These are phyloP conservation scores for Aphodius sticticus DNA, from an alignment of 2,888 invertebrate genomes.

Conservation along the genomic window DNA sequence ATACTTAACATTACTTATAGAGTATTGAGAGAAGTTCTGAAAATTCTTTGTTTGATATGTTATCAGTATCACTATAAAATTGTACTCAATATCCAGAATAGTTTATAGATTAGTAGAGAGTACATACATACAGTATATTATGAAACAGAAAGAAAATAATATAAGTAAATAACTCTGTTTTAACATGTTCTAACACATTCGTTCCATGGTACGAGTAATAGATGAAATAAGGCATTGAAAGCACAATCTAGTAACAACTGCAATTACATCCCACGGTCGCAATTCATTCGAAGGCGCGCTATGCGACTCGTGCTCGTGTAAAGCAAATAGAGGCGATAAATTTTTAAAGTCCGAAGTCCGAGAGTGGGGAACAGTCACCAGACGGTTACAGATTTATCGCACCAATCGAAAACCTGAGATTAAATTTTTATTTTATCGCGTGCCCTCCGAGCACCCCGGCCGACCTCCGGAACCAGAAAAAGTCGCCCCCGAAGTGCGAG, in stretches of 20 bases:
- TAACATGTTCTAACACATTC: too few species aligned
- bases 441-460: background rate
- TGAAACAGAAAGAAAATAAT: too few species aligned
- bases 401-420: constrained; percentile 34
- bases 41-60: too few species aligned
- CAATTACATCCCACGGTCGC: background rate
- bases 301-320: constrained; percentile 12
- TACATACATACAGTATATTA: too few species aligned
- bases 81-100: too few species aligned
- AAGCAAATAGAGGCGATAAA: constrained; percentile 33
- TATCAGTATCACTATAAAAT: too few species aligned
- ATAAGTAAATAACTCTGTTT: too few species aligned
- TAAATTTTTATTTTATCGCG: constrained; percentile 35
- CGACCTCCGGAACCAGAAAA: background rate
- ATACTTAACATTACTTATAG: too few species aligned
- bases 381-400: constrained; percentile 35
- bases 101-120: too few species aligned
- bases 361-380: constrained; percentile 31
- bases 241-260: background rate
- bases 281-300: constrained; percentile 10
- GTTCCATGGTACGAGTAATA: too few species aligned
- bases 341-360: constrained; percentile 19
- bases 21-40: too few species aligned
- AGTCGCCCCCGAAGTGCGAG: background rate
- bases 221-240: background rate